Base-by-base conservation (phyloP, 2,888 invertebrate species). In the Lycophotia porphyrea region DNA sequence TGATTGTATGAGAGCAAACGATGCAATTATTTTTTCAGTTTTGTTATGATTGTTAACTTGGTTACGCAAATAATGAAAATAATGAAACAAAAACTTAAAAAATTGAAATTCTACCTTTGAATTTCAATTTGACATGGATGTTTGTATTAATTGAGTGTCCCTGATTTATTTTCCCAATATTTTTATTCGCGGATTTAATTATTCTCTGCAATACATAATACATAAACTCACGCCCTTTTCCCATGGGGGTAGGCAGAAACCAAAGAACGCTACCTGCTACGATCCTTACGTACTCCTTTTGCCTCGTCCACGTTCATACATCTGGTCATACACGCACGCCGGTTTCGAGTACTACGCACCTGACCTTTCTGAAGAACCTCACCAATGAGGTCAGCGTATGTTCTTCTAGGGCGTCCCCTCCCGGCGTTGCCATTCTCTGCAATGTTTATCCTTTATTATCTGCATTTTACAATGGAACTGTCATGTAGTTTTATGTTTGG, bases 21-120 rank as follows among this genome's bases (percentile, higher is more conserved):
- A 61, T 63, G 70, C 60, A 71, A 71, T 81, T 69, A 71, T 68
- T 47, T 64, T 69, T 61, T 27, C 5, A 49, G 8, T 61, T 13
- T 42, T 34, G 24, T 52, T 34, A 15, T 49, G n/a, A 42, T 47
- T 49, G 7, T 42, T 34, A 13, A 9, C 21, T 60, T 13, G 15
- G 18, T 15, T 31, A 27, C 34, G 34, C 0, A 36, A 72, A 72
- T 21, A 34, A 55, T 58, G 0, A 42, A 55, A 71, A 44, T 39
- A 2, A 9, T 18, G 4, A 9, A 27, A 2, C 2, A 2, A 36
- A 58, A 44, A 27, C 3, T 13, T 2, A 31, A 36, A 24, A 24
- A 34, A 58, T 27, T 5, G 18, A 47, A 13, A n/a, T n/a, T n/a
- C n/a, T n/a, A n/a, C n/a, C n/a, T n/a, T n/a, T n/a, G 1, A 44